Evolutionary conservation across 2,888 invertebrate species (phyloP).

Genomic region (Noctua comes): DNA sequence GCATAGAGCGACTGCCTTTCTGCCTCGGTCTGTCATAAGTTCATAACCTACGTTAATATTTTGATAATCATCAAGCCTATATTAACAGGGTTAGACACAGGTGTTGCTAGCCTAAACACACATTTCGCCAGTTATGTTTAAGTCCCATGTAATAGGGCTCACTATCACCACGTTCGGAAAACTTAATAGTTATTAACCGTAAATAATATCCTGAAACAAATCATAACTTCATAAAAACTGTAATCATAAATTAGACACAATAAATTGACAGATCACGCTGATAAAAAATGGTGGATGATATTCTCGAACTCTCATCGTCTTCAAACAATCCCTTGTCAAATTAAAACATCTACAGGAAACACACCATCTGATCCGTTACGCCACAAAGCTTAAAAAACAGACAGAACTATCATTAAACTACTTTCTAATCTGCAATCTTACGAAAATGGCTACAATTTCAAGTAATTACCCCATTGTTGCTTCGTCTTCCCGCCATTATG

Average conservation of each 20-base stretch:
- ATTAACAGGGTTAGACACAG: background rate
- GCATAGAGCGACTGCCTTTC: background rate
- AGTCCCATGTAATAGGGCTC: background rate
- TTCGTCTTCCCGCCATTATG: slow-evolving; percentile 66
- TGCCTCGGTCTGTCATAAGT: background rate
- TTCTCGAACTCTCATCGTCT: background rate
- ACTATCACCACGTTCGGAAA: background rate
- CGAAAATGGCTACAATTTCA: slow-evolving; percentile 65
- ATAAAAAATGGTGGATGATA: slow-evolving; percentile 14
- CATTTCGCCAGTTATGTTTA: background rate
- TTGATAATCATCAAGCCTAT: background rate
- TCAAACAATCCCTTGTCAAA: slow-evolving; percentile 12
- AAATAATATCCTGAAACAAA: background rate
- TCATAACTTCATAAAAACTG: background rate
- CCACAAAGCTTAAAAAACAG: slow-evolving; percentile 38
- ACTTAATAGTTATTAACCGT: background rate
- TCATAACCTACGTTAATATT: background rate
- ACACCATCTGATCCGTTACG: slow-evolving; percentile 25
- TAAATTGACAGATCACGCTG: background rate
- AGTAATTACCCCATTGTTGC: slow-evolving; percentile 64
- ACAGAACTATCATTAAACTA: slow-evolving; percentile 50
- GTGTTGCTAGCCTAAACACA: background rate
- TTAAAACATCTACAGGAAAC: slow-evolving; percentile 44
- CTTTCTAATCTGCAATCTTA: slow-evolving; percentile 66
- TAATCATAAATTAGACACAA: background rate